A percentile compares a stretch with the other conserved stretches of the same genome.
phyloP scores from a whole-genome alignment of 53 echinoderm and acorn worm genomes.

The Pentamera pediparva region DNA sequence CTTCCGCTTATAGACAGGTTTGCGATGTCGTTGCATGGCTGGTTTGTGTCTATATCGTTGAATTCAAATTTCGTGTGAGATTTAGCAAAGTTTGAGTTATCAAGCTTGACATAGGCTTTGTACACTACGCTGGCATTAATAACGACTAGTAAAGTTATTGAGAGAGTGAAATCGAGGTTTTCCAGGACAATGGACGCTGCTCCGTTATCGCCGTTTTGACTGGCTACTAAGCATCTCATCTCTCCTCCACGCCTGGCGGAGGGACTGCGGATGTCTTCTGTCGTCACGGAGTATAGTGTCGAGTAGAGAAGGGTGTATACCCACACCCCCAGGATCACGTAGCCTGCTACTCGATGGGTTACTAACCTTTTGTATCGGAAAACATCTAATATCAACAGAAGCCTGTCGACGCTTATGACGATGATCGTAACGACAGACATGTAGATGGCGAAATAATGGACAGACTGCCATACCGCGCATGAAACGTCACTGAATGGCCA shows the following conservation, averaged over 20 bases:
- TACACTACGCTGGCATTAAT: neutral
- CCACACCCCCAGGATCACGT: slow-evolving; percentile 1
- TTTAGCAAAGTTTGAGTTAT: neutral
- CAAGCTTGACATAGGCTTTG: neutral
- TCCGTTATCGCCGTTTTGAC: neutral
- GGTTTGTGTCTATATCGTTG: too few relatives aligned
- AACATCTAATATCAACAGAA: neutral
- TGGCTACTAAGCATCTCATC: neutral
- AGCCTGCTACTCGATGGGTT: neutral
- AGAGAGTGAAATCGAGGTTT: neutral
- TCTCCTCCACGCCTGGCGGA: neutral
- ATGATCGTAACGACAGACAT: slow-evolving; percentile 13
- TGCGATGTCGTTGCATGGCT: too few relatives aligned
- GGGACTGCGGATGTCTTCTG: neutral
- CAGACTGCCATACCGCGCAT: slow-evolving; percentile 41
- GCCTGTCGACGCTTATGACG: slow-evolving; percentile 4
- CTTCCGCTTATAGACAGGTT: too few relatives aligned
- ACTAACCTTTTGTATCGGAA: neutral
- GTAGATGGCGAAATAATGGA: slow-evolving; percentile 45
- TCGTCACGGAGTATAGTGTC: neutral
- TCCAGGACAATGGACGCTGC: neutral
- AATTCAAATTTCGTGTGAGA: neutral
- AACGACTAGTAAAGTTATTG: neutral
- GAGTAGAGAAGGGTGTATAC: neutral
- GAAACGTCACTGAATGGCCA: slow-evolving; percentile 42